Conservation (phyloP, 2,797 vertebrate genomes). For the Paramormyrops hopkinsi region DNA sequence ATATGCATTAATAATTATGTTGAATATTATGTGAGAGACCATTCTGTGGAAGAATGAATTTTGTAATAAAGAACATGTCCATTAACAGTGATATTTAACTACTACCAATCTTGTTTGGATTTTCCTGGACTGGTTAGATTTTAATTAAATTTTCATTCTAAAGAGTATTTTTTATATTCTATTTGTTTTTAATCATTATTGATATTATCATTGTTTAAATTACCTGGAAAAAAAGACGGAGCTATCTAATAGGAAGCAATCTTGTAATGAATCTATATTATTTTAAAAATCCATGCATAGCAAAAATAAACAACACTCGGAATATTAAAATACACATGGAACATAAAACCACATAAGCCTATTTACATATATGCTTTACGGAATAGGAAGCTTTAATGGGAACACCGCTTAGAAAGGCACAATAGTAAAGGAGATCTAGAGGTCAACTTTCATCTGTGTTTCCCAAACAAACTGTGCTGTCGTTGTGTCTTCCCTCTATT, state of each 20-base stretch:
- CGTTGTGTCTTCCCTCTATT: conserved; percentile 33
- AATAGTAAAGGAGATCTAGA: conserved; percentile 52
- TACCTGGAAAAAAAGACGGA: not conserved
- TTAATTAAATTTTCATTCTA: not conserved
- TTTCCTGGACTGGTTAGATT: not conserved
- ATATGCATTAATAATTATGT: not conserved
- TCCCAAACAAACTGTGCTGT: conserved; percentile 61
- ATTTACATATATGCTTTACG: not conserved
- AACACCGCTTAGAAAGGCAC: conserved; percentile 49
- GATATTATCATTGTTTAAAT: not conserved
- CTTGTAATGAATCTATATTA: not conserved
- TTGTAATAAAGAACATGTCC: not conserved
- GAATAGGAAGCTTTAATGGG: conserved; percentile 38
- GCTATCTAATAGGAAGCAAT: not conserved
- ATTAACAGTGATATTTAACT: not conserved
- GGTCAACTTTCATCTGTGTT: conserved; percentile 59
- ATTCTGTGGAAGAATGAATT: not conserved
- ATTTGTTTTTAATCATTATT: not conserved
- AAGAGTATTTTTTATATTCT: not conserved
- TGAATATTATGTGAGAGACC: not conserved
- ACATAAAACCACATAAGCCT: not conserved
- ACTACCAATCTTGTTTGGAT: not conserved
- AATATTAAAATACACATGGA: not conserved
- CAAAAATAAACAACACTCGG: not conserved
- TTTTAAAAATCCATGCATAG: not conserved